These are phyloP conservation scores for Theonella swinhoei DNA, from an alignment of 37 sponge, comb jelly and placozoan genomes.

Conservation along the genomic window DNA sequence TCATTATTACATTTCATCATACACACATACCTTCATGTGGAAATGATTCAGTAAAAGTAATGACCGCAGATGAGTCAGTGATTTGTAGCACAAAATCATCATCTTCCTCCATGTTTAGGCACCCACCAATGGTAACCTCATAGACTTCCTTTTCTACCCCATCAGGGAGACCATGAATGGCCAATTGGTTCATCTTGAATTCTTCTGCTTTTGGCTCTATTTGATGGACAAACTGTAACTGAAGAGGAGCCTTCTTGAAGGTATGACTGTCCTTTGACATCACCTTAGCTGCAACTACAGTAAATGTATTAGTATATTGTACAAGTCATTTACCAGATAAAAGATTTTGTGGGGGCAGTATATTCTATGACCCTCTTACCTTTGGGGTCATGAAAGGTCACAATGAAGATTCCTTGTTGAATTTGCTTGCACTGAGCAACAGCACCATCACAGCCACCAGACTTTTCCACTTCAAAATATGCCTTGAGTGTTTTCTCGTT, in stretches of 20 bases:
- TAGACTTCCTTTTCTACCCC: neutral
- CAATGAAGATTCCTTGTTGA: neutral
- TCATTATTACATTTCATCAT: too few species aligned
- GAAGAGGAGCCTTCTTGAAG: neutral
- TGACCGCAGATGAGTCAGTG: neutral
- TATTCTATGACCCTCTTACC: neutral
- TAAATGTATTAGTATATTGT: neutral
- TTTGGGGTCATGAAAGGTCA: neutral
- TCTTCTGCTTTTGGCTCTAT: neutral
- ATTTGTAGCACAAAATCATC: neutral
- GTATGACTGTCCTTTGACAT: neutral
- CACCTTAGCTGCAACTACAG: constrained; percentile 2
- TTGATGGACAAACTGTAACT: neutral
- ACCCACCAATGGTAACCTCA: neutral
- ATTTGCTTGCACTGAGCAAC: neutral
- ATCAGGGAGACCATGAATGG: neutral
- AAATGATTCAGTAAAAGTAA: too few species aligned
- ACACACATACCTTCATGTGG: neutral
- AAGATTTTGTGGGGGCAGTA: too few species aligned
- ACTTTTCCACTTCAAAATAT: neutral
- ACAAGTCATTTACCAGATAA: neutral
- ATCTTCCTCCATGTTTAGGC: neutral
- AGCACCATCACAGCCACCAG: neutral
- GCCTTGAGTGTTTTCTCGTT: neutral
- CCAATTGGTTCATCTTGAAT: neutral